These are phyloP conservation scores for Paraplagusia blochii DNA, from an alignment of 2,113 vertebrate genomes.

Conservation along the genomic window DNA sequence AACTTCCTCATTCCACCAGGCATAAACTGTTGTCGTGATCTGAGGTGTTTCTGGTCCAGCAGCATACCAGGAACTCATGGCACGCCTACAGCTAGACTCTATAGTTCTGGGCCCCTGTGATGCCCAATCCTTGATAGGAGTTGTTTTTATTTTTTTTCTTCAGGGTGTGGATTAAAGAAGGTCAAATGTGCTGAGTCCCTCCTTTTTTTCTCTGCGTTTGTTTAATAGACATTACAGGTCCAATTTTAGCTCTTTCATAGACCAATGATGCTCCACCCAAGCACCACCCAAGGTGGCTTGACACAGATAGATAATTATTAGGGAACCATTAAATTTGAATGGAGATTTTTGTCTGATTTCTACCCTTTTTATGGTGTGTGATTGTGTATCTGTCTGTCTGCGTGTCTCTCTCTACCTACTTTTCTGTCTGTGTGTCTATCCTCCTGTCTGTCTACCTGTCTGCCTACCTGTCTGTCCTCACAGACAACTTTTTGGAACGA, in stretches of 20 bases:
- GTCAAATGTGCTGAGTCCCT: not conserved
- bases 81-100: not conserved
- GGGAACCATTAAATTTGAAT: no score
- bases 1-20: conserved; percentile 40
- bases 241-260: conserved; percentile 19
- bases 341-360: no score
- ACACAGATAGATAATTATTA: not conserved
- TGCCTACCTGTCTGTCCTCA: no score
- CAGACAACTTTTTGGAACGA: no score
- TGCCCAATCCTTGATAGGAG: not conserved
- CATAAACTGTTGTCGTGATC: not conserved
- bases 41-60: conserved; percentile 46
- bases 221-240: not conserved
- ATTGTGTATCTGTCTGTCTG: no score
- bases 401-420: no score
- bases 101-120: conserved; percentile 18
- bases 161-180: conserved; percentile 3
- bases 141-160: not conserved
- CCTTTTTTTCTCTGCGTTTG: conserved; percentile 27
- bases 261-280: conserved; percentile 35
- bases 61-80: conserved; percentile 48
- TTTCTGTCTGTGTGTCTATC: no score
- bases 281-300: not conserved
- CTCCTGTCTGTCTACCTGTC: no score
- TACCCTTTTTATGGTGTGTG: no score